A percentile compares a stretch with the other conserved stretches of the same genome.
These are phyloP conservation scores for Eulithis testata DNA, from an alignment of 2,888 invertebrate species.

Conservation along the genomic window DNA sequence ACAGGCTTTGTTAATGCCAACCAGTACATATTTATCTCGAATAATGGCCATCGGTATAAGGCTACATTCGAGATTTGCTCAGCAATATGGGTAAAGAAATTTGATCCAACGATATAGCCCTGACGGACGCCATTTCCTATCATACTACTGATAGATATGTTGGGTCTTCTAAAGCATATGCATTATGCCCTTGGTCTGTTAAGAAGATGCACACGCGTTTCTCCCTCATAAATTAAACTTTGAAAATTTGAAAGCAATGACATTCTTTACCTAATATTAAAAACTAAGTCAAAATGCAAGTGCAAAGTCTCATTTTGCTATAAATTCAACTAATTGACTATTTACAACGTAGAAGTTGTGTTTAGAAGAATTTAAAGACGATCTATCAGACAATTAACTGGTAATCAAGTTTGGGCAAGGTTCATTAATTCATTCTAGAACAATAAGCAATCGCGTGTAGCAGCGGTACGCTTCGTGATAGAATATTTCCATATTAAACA, in stretches of 20 bases:
- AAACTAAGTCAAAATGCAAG: no score
- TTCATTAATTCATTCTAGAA: conserved; percentile 26
- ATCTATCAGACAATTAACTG: conserved; percentile 13
- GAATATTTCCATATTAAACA: conserved; percentile 26
- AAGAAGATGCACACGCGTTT: no score
- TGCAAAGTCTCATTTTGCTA: not conserved
- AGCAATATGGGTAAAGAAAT: not conserved
- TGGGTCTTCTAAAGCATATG: no score
- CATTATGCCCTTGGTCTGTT: no score
- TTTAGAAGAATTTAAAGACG: conserved; percentile 4
- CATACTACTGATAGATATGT: no score
- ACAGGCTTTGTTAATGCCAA: conserved; percentile 21
- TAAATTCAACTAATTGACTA: not conserved
- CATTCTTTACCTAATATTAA: no score
- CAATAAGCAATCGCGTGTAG: conserved; percentile 19
- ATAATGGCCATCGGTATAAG: conserved; percentile 12
- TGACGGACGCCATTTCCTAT: not conserved
- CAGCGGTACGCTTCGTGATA: conserved; percentile 21
- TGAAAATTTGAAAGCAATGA: no score
- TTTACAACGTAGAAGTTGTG: not conserved
- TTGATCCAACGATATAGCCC: not conserved
- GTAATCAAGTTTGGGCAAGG: conserved; percentile 21
- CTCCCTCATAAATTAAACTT: no score
- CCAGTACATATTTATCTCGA: conserved; percentile 13
- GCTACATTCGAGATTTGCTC: not conserved